Conservation (phyloP, 2,888 invertebrate species). For the Epistrophe grossulariae region DNA sequence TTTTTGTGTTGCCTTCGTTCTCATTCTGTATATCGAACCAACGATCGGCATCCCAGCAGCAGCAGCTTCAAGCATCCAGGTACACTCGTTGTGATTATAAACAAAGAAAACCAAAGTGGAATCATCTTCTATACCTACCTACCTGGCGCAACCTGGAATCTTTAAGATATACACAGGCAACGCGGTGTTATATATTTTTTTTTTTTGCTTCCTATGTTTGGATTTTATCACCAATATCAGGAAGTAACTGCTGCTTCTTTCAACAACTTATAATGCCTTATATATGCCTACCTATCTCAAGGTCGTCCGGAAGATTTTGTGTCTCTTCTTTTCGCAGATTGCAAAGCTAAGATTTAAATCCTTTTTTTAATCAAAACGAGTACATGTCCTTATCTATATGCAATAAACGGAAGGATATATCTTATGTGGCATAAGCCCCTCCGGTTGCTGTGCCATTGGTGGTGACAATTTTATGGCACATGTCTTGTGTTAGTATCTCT, state of each 20-base stretch:
- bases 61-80: background rate
- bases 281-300: conserved; percentile 31
- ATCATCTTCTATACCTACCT: conserved; percentile 17
- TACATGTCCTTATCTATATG: conserved; percentile 68
- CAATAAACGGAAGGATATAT: conserved; percentile 61
- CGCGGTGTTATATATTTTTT: conserved; percentile 6
- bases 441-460: conserved; percentile 30
- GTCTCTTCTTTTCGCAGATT: background rate
- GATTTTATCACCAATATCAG: conserved; percentile 22
- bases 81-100: conserved; percentile 45
- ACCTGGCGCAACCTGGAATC: conserved; percentile 46
- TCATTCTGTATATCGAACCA: conserved; percentile 50
- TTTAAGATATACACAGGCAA: conserved; percentile 27
- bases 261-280: conserved; percentile 20
- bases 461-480: conserved; percentile 52
- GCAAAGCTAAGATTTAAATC: conserved; percentile 45
- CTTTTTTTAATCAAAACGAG: conserved; percentile 68
- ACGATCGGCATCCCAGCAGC: conserved; percentile 50
- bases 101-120: conserved; percentile 50
- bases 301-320: conserved; percentile 31
- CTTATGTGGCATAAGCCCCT: conserved; percentile 27
- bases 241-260: conserved; percentile 29
- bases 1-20: conserved; percentile 14
- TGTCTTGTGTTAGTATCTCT: conserved; percentile 15
- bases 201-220: conserved; percentile 19